These are phyloP conservation scores for Lepus americanus DNA, from an alignment of 2,113 vertebrate genomes.

Conservation along the genomic window DNA sequence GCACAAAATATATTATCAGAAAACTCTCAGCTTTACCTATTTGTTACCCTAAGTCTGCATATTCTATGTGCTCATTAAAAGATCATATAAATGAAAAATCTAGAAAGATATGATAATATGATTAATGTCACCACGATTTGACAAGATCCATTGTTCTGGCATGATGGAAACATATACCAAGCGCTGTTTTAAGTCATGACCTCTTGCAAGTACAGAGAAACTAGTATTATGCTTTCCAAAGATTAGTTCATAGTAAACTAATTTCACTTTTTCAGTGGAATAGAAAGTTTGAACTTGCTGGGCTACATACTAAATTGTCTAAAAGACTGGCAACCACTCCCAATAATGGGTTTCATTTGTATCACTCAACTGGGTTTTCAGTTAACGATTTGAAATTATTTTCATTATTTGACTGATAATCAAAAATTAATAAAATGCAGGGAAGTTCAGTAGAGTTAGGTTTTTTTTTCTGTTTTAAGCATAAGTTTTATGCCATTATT, in stretches of 20 bases:
- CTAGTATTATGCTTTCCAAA: not conserved
- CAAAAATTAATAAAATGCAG: not conserved
- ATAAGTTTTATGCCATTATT: not conserved
- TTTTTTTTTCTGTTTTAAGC: not conserved
- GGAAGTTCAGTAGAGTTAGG: too few relatives aligned
- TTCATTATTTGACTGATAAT: not conserved
- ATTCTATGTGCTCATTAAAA: not conserved
- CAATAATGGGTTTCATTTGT: not conserved
- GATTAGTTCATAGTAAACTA: not conserved
- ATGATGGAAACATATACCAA: not conserved
- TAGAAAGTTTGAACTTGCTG: not conserved
- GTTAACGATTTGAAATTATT: constrained; percentile 3
- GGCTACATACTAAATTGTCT: not conserved
- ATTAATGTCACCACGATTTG: not conserved
- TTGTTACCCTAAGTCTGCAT: not conserved
- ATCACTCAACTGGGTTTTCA: not conserved
- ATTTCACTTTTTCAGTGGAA: not conserved
- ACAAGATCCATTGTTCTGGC: not conserved
- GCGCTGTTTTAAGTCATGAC: not conserved
- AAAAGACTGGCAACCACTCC: not conserved
- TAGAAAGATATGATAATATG: not conserved
- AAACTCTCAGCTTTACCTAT: not conserved
- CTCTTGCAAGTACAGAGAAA: not conserved
- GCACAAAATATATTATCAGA: not conserved
- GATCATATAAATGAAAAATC: not conserved